Percentiles rank a stretch among this genome's conserved stretches.
These are phyloP conservation scores for Agapetus fuscipes DNA, from an alignment of 2,888 invertebrate species.

Conservation along the genomic window DNA sequence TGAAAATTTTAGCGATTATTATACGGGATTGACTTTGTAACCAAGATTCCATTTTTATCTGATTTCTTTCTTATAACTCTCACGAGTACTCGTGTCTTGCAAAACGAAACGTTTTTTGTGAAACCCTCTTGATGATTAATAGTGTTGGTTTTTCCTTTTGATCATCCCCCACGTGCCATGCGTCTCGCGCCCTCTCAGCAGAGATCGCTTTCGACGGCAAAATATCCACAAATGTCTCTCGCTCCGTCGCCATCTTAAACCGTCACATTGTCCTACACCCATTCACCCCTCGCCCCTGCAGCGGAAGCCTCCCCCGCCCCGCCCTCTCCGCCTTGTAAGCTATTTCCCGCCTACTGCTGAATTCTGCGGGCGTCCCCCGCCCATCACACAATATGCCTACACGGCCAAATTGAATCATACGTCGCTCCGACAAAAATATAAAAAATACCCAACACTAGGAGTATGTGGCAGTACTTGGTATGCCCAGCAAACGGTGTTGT, in stretches of 20 bases:
- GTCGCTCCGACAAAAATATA: slow-evolving; percentile 2
- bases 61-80: too few species aligned
- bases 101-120: too few species aligned
- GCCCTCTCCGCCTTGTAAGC: slow-evolving; percentile 4
- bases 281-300: not conserved
- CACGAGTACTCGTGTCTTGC: too few species aligned
- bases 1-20: too few species aligned
- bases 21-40: too few species aligned
- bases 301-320: not conserved
- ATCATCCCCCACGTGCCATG: not conserved
- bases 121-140: too few species aligned
- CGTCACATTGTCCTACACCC: not conserved
- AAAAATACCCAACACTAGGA: too few species aligned
- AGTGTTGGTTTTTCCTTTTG: too few species aligned
- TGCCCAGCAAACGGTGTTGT: not conserved
- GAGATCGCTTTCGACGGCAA: not conserved
- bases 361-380: slow-evolving; percentile 4
- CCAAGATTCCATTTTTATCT: too few species aligned
- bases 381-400: slow-evolving; percentile 9
- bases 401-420: slow-evolving; percentile 8
- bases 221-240: not conserved
- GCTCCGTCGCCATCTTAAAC: not conserved
- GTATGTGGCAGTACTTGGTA: too few species aligned
- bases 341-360: slow-evolving; percentile 6
- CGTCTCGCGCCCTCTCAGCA: not conserved